phyloP scores from a whole-genome alignment of 2,113 vertebrate genomes.

The Eudyptes chrysolophus region DNA sequence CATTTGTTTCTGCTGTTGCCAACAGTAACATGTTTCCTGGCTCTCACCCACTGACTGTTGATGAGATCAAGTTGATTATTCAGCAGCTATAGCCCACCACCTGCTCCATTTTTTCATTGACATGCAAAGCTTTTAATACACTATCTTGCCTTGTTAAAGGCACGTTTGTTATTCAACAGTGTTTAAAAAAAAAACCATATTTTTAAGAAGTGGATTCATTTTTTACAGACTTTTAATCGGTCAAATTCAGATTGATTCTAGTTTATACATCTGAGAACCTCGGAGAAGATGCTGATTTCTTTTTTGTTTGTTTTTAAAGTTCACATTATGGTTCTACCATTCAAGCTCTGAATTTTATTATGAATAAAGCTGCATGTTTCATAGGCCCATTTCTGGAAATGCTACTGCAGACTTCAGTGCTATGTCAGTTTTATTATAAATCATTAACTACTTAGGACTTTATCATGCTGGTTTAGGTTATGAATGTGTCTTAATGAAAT shows the following conservation, averaged over 20 bases:
- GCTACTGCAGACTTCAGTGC: background rate
- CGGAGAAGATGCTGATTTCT: background rate
- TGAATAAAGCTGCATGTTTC: background rate
- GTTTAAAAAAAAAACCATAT: background rate
- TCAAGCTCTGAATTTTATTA: background rate
- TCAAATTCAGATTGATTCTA: background rate
- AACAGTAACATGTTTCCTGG: slow-evolving; percentile 33
- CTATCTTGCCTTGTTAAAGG: background rate
- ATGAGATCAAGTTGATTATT: slow-evolving; percentile 48
- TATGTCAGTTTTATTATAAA: background rate
- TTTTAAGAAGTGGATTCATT: background rate
- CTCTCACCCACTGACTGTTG: background rate
- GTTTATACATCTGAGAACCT: background rate
- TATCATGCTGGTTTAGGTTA: background rate
- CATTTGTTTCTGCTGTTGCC: slow-evolving; percentile 49
- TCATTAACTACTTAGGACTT: background rate
- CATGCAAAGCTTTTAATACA: background rate
- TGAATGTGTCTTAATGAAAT: background rate
- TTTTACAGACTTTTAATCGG: background rate
- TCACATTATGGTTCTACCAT: background rate
- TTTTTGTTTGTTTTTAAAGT: background rate
- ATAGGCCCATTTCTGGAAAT: background rate
- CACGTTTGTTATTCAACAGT: background rate
- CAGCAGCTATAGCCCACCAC: slow-evolving; percentile 41
- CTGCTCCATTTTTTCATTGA: background rate